Percentiles rank a stretch among this genome's conserved stretches.
Conservation (phyloP, 2,888 invertebrate species). For the Eilema sororculum region DNA sequence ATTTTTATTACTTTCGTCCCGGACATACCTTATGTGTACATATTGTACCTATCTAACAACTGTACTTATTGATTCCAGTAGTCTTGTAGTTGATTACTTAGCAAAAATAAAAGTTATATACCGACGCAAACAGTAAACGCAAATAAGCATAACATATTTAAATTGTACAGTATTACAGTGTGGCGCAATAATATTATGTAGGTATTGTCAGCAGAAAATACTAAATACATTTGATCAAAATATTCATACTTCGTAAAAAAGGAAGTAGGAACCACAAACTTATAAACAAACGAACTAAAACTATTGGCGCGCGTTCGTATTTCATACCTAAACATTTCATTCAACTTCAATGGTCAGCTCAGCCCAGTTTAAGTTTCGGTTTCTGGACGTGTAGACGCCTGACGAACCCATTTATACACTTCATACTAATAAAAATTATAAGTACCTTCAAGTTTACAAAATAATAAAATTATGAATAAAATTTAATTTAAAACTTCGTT, state of each 20-base stretch:
- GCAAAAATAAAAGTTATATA: no score
- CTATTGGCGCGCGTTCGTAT: not conserved
- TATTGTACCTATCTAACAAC: no score
- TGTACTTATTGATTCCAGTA: no score
- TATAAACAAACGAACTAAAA: not conserved
- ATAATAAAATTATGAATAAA: not conserved
- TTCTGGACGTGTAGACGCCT: not conserved
- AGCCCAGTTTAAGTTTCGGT: not conserved
- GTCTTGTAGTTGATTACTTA: not conserved
- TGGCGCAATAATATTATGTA: not conserved
- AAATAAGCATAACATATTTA: not conserved
- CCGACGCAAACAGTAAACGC: no score
- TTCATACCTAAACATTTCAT: not conserved
- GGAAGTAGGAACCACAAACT: not conserved
- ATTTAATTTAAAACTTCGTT: not conserved
- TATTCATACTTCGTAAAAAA: slow-evolving; percentile 1
- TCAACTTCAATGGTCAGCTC: not conserved
- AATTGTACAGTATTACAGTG: not conserved
- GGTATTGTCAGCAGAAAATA: no score
- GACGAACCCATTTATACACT: not conserved
- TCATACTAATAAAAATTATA: not conserved
- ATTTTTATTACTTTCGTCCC: not conserved
- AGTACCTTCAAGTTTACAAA: not conserved
- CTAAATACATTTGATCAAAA: not conserved
- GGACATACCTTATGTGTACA: no score